Evolutionary conservation across 1,140 invertebrate species (phyloP).

Genomic region (Armadillidium nasatum): DNA sequence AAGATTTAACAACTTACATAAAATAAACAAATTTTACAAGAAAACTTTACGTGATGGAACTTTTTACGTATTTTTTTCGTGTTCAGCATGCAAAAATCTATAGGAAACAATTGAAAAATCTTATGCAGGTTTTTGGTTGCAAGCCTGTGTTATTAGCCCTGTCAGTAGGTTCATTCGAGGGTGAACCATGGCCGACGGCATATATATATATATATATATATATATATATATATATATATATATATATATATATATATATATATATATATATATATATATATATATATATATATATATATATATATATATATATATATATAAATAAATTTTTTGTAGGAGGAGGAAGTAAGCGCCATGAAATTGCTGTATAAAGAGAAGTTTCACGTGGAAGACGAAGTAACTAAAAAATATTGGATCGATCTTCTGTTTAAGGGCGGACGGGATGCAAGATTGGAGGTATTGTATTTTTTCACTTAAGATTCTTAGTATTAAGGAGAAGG

Average conservation of each 20-base stretch:
- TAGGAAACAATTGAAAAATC: no score
- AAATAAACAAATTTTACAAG: no score
- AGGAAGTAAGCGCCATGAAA: background rate
- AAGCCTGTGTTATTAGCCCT: no score
- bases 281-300: constrained; percentile 20
- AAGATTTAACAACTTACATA: no score
- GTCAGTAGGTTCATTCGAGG: no score
- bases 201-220: background rate
- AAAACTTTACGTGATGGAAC: no score
- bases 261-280: constrained; percentile 19
- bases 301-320: background rate
- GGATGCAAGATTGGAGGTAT: background rate
- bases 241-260: constrained; percentile 17
- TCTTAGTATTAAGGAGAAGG: no score
- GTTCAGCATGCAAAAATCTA: no score
- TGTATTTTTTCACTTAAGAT: background rate
- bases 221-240: background rate
- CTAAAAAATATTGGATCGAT: background rate
- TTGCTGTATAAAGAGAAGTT: background rate
- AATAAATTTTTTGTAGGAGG: background rate
- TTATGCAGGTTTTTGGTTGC: no score
- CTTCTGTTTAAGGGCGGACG: background rate
- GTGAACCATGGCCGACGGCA: no score
- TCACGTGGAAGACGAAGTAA: background rate
- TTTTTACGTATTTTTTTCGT: no score